Evolutionary conservation across 2,797 vertebrate genomes (phyloP).

Genomic region (Lutjanus campechanus): DNA sequence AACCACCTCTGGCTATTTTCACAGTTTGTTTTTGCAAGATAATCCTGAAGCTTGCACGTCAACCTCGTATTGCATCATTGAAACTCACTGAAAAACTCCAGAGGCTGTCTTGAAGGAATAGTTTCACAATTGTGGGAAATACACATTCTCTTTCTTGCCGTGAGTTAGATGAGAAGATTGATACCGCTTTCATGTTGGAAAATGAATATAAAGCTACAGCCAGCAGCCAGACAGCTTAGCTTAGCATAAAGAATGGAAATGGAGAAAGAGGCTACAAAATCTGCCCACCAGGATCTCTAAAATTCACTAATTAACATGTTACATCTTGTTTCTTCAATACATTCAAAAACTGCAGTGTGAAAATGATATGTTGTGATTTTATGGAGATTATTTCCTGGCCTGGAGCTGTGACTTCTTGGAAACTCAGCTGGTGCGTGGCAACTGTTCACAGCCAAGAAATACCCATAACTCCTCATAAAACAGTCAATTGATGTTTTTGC

Average conservation of each 20-base stretch:
- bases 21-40: conserved; percentile 53
- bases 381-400: too few species aligned
- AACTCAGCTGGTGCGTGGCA: too few species aligned
- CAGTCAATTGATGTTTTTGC: neutral
- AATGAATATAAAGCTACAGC: neutral
- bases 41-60: conserved; percentile 35
- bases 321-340: too few species aligned
- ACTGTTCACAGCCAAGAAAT: neutral
- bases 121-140: neutral
- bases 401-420: too few species aligned
- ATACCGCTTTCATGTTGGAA: neutral
- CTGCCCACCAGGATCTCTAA: too few species aligned
- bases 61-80: conserved; percentile 27
- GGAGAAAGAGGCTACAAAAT: neutral
- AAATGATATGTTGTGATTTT: too few species aligned
- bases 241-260: neutral
- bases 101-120: conserved; percentile 2
- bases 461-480: neutral
- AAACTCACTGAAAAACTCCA: conserved; percentile 21
- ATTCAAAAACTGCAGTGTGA: too few species aligned
- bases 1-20: conserved; percentile 52
- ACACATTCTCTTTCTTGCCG: neutral
- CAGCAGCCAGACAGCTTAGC: neutral
- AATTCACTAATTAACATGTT: too few species aligned
- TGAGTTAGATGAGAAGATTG: neutral